phyloP scores from a whole-genome alignment of 2,797 vertebrate genomes.

The Artibeus lituratus region DNA sequence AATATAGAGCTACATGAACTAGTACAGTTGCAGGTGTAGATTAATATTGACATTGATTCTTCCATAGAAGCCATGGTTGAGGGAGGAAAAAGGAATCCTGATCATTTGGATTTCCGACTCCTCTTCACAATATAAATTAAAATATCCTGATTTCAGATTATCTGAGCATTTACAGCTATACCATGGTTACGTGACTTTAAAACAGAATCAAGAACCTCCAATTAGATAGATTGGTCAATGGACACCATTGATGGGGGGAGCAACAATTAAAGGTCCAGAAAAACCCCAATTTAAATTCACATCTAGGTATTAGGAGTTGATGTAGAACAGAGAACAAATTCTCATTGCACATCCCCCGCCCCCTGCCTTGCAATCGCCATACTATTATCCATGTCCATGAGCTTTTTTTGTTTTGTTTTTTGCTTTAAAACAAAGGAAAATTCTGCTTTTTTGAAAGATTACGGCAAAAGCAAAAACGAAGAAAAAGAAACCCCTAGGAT shows the following conservation, averaged over 20 bases:
- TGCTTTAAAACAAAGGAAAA: not conserved
- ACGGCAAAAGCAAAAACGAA: not conserved
- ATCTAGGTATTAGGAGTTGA: not conserved
- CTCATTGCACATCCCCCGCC: not conserved
- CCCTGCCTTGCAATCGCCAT: no score
- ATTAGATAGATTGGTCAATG: not conserved
- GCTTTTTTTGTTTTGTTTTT: not conserved
- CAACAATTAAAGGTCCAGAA: not conserved
- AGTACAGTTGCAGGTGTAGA: not conserved
- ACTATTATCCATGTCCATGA: no score
- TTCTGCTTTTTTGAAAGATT: slow-evolving; percentile 31
- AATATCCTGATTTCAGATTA: slow-evolving; percentile 1
- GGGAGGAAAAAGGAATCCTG: not conserved
- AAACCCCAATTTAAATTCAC: not conserved
- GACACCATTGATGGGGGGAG: not conserved
- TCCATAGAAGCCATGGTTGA: not conserved
- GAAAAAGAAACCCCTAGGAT: not conserved
- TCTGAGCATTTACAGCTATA: not conserved
- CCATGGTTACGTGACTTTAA: not conserved
- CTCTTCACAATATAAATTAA: not conserved
- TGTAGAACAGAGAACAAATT: not conserved
- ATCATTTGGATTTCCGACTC: not conserved
- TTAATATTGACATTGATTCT: not conserved
- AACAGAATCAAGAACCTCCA: not conserved
- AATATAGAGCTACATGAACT: not conserved